Percentiles rank a stretch among this genome's conserved stretches.
Conservation (phyloP, 2,113 vertebrate species). For the Atrichornis clamosus region DNA sequence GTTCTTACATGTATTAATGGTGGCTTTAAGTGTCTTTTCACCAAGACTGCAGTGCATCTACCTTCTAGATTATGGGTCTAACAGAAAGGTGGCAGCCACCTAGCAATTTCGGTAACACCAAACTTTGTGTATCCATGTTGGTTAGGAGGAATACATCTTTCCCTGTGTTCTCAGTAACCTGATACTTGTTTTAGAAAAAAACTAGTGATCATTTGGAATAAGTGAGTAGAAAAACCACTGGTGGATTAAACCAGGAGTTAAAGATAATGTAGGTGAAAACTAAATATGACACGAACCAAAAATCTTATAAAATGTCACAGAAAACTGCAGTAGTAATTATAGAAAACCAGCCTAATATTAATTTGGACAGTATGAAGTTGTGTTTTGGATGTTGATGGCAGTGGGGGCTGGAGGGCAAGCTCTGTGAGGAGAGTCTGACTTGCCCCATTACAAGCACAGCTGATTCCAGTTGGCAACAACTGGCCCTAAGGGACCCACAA, state of each 20-base stretch:
- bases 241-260: not conserved
- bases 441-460: not conserved
- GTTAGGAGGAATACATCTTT: not conserved
- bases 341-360: not conserved
- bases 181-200: not conserved
- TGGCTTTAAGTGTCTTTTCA: not conserved
- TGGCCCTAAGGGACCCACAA: not conserved
- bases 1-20: not conserved
- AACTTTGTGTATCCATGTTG: not conserved
- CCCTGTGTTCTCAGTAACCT: not conserved
- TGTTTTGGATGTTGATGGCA: not conserved
- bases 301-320: not conserved
- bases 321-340: not conserved
- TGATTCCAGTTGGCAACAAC: not conserved
- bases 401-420: accelerated
- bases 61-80: not conserved
- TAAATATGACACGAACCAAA: not conserved
- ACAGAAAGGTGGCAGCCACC: not conserved
- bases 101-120: not conserved
- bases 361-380: not conserved
- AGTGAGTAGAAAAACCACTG: not conserved
- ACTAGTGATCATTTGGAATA: not conserved
- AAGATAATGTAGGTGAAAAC: not conserved
- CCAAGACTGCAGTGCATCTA: not conserved
- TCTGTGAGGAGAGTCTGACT: not conserved